Evolutionary conservation across 2,888 invertebrate genomes (phyloP).

Genomic region (Orthosia gothica): DNA sequence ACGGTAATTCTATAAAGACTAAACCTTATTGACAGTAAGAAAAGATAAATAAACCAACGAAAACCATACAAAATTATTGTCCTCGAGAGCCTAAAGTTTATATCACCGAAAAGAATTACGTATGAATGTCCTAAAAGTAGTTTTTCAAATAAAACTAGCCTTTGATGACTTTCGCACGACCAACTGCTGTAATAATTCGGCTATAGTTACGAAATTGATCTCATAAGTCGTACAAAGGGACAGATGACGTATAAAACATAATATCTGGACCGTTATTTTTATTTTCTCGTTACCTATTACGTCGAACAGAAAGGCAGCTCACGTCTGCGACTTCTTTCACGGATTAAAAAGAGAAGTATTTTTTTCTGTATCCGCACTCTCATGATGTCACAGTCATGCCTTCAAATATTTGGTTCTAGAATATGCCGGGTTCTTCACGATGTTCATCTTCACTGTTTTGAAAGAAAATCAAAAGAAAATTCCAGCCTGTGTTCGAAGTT

Average conservation of each 20-base stretch:
- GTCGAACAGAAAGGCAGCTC: slow-evolving; percentile 12
- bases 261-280: slow-evolving; percentile 30
- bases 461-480: too few relatives aligned
- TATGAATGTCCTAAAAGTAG: slow-evolving; percentile 26
- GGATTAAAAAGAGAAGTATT: too few relatives aligned
- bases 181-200: slow-evolving; percentile 24
- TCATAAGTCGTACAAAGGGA: slow-evolving; percentile 29
- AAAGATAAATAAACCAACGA: too few relatives aligned
- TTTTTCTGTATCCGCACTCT: too few relatives aligned
- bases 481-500: too few relatives aligned
- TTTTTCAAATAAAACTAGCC: slow-evolving; percentile 10
- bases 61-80: background rate
- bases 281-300: slow-evolving; percentile 34
- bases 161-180: slow-evolving; percentile 38
- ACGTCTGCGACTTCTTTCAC: background rate
- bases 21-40: too few relatives aligned
- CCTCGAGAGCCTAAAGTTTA: background rate
- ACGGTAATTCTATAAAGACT: too few relatives aligned
- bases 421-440: too few relatives aligned
- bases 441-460: too few relatives aligned
- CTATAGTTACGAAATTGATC: slow-evolving; percentile 42
- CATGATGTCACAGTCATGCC: too few relatives aligned
- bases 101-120: slow-evolving; percentile 24
- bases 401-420: too few relatives aligned
- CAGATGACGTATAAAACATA: slow-evolving; percentile 41